These are phyloP conservation scores for Agonum fuliginosum DNA, from an alignment of 2,888 invertebrate species.

Conservation along the genomic window DNA sequence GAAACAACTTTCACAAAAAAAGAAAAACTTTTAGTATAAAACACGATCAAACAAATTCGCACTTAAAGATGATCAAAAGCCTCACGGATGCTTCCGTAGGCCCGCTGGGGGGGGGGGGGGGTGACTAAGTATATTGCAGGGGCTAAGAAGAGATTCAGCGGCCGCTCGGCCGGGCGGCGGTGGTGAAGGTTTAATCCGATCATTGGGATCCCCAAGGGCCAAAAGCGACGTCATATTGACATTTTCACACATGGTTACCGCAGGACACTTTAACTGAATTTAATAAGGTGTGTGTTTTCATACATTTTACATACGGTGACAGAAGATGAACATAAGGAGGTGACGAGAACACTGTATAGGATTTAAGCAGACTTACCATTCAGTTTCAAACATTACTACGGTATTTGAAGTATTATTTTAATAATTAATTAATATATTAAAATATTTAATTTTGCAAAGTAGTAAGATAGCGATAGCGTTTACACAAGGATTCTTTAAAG, in stretches of 20 bases:
- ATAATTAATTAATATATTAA: too few relatives aligned
- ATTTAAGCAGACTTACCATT: background rate
- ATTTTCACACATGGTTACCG: constrained; percentile 58
- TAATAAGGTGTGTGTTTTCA: constrained; percentile 48
- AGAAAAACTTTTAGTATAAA: constrained; percentile 50
- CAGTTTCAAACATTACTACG: background rate
- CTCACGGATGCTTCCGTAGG: constrained; percentile 20
- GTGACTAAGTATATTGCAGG: constrained; percentile 52
- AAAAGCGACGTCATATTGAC: constrained; percentile 57
- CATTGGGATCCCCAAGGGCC: constrained; percentile 50
- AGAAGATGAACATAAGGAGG: background rate
- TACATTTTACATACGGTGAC: constrained; percentile 45
- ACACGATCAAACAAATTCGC: constrained; percentile 59
- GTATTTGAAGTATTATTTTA: too few relatives aligned
- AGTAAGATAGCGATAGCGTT: too few relatives aligned
- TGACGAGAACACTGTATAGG: background rate
- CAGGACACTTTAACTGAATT: constrained; percentile 52
- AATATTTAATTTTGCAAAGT: too few relatives aligned
- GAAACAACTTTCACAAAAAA: constrained; percentile 53
- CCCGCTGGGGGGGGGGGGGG: background rate
- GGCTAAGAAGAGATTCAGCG: constrained; percentile 34
- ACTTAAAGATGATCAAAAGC: constrained; percentile 58
- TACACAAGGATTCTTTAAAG: too few relatives aligned
- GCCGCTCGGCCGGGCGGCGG: background rate
- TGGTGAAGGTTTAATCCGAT: constrained; percentile 55